Conservation (phyloP, 2,888 invertebrate genomes). For the Danaus chrysippus region DNA sequence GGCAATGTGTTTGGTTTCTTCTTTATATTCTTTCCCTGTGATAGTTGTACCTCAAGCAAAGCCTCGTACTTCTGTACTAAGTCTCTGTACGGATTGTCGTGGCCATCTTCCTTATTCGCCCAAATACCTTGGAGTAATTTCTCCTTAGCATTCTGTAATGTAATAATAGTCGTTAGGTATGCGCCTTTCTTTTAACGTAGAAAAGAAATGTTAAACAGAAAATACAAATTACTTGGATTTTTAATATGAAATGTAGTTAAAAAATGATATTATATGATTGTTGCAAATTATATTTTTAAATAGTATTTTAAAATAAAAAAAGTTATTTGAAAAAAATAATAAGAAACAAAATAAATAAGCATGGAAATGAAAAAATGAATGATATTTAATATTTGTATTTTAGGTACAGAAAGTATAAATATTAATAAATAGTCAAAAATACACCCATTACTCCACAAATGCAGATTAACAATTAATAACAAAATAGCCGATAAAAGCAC, state of each 20-base stretch:
- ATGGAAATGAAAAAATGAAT: background rate
- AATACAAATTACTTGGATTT: too few relatives aligned
- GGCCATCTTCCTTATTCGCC: slow-evolving; percentile 74
- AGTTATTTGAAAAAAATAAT: background rate
- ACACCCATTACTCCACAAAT: slow-evolving; percentile 65
- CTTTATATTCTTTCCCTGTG: slow-evolving; percentile 77
- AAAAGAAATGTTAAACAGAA: too few relatives aligned
- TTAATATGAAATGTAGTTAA: slow-evolving; percentile 23
- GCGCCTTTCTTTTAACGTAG: background rate
- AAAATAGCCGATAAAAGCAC: slow-evolving; percentile 26
- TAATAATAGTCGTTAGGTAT: slow-evolving; percentile 14
- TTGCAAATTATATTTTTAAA: slow-evolving; percentile 6
- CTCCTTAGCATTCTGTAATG: slow-evolving; percentile 72
- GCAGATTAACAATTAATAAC: slow-evolving; percentile 28
- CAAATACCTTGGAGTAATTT: slow-evolving; percentile 74
- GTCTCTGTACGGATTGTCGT: slow-evolving; percentile 86
- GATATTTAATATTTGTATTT: too few relatives aligned
- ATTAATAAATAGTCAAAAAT: slow-evolving; percentile 60
- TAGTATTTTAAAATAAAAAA: background rate
- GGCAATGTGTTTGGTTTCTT: slow-evolving; percentile 55
- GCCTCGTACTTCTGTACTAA: slow-evolving; percentile 93
- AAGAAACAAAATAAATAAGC: background rate
- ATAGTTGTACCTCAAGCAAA: slow-evolving; percentile 86
- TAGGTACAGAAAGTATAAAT: background rate
- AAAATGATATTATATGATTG: slow-evolving; percentile 20